These are phyloP conservation scores for Benthosema pterotum DNA, from an alignment of 2,797 vertebrate species.

Conservation along the genomic window DNA sequence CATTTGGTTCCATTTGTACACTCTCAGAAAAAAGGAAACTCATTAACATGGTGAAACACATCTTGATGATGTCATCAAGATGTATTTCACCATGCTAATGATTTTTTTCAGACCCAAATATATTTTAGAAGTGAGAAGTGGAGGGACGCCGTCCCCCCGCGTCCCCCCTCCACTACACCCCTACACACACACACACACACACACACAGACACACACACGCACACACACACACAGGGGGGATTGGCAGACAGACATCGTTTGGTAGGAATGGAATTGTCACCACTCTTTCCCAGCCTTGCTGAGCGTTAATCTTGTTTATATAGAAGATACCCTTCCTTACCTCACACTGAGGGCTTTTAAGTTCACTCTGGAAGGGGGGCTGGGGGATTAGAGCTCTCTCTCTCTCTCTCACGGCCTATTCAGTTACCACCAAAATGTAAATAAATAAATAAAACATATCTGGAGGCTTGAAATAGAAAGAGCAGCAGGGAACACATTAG, in stretches of 20 bases:
- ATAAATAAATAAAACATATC: conserved; percentile 23
- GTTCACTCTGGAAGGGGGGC: neutral
- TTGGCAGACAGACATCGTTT: neutral
- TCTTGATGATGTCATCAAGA: too few relatives aligned
- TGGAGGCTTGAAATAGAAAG: conserved; percentile 31
- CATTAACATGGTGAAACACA: too few relatives aligned
- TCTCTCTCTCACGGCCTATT: conserved; percentile 47
- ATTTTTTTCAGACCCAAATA: too few relatives aligned
- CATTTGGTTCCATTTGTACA: too few relatives aligned
- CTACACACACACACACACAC: neutral
- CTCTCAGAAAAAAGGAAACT: too few relatives aligned
- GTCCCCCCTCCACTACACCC: too few relatives aligned
- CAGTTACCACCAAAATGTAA: conserved; percentile 40
- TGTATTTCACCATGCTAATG: too few relatives aligned
- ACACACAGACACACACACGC: neutral
- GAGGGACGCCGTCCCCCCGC: too few relatives aligned
- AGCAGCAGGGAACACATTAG: conserved; percentile 3
- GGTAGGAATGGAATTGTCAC: neutral
- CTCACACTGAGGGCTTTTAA: conserved; percentile 19
- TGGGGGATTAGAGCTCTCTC: neutral
- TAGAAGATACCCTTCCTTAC: neutral
- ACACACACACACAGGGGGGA: neutral
- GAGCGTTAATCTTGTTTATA: neutral
- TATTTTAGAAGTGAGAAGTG: too few relatives aligned
- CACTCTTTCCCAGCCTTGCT: neutral